Percentiles rank a stretch among this genome's conserved stretches.
Evolutionary conservation across 2,797 vertebrate genomes (phyloP).

Genomic region (Danio aesculapii): DNA sequence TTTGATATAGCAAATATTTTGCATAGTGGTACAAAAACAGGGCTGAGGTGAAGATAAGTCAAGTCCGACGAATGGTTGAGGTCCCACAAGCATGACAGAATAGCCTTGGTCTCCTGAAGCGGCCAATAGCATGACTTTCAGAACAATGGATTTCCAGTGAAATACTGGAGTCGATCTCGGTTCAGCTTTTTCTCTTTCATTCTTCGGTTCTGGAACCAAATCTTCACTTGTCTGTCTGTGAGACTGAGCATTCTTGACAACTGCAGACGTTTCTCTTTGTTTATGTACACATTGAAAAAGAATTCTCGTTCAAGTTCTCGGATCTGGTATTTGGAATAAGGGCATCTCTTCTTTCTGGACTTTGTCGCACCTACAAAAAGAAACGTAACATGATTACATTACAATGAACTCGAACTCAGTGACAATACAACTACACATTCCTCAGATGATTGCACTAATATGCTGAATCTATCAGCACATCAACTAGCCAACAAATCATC

Average conservation of each 20-base stretch:
- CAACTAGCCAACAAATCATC: no score
- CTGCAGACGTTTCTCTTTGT: conserved; percentile 98
- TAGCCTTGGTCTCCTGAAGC: conserved; percentile 46
- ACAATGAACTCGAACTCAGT: conserved; percentile 1
- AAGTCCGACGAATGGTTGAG: conserved; percentile 50
- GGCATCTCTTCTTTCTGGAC: conserved; percentile 97
- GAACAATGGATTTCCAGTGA: conserved; percentile 97
- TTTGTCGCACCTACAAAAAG: conserved; percentile 82
- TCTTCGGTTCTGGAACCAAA: conserved; percentile 98
- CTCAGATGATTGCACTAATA: not conserved
- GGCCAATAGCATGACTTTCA: conserved; percentile 71
- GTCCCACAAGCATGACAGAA: conserved; percentile 46
- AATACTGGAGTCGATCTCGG: conserved; percentile 97
- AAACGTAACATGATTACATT: conserved; percentile 36
- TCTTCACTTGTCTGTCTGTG: conserved; percentile 98
- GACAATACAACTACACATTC: not conserved
- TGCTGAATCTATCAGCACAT: not conserved
- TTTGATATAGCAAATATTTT: conserved; percentile 62
- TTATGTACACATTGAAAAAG: conserved; percentile 99
- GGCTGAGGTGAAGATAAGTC: conserved; percentile 40
- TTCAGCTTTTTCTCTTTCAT: conserved; percentile 99
- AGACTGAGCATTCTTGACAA: conserved; percentile 97
- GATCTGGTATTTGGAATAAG: conserved; percentile 98
- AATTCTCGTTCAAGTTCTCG: conserved; percentile 99
- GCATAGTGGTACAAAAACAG: conserved; percentile 65